Base-by-base conservation (phyloP, 2,888 invertebrate genomes). In the Clepsis dumicolana region DNA sequence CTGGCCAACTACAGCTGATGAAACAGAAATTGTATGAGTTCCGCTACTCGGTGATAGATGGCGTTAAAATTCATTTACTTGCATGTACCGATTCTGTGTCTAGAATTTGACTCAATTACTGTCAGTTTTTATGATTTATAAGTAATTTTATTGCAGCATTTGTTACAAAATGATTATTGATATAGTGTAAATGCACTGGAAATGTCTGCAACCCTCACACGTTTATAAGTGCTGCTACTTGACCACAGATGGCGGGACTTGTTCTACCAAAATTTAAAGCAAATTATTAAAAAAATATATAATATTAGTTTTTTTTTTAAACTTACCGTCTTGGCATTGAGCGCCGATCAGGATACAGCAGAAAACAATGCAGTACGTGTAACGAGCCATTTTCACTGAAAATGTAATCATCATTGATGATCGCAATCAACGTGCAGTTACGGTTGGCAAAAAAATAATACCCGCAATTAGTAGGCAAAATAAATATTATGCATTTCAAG, bases 301-400 rank as follows among this genome's bases (percentile, higher is more conserved):
- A n/a, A n/a, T n/a, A n/a, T n/a, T n/a, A n/a, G n/a, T n/a, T n/a
- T n/a, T n/a, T n/a, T n/a, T n/a, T n/a, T n/a, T n/a, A n/a, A 63
- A 78, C 83, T 77, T 72, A 85, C 84, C 72, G 52, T 79, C 70
- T 73, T 80, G 71, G 50, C 75, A 75, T 32, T 44, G 70, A 2
- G 71, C 75, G 3, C 74, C 78, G 7, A 75, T 61, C 0, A 73
- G 65, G 0, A 82, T 56, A 38, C 77, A 16, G 18, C 67, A 71
- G 4, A 85, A 56, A 54, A 80, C 62, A 54, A 81, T 63, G 38
- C 75, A 73, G 70, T 74, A 73, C 60, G 75, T 68, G 54, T 69
- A 71, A 53, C 76, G 75, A 62, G 73, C 73, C 80, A 86, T 86
- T 87, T 81, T 80, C 78, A 69, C 83, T 83, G 72, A 79, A 63